These are phyloP conservation scores for Ostrea edulis DNA, from an alignment of 1,140 invertebrate genomes.

Conservation along the genomic window DNA sequence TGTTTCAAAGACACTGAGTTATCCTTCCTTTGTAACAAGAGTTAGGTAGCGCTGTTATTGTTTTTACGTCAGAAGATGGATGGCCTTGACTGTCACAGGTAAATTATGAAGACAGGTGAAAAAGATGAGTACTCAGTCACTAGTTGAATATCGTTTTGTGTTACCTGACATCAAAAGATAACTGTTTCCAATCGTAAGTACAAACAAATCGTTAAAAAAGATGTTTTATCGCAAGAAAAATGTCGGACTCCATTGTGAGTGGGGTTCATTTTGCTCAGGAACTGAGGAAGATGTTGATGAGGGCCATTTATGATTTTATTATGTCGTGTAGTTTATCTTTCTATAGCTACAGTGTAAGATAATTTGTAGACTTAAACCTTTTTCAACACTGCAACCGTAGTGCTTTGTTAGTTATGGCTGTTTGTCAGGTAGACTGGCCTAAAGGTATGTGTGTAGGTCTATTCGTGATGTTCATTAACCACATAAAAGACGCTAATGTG, in stretches of 20 bases:
- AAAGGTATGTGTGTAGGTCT: too few relatives aligned
- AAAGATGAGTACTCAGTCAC: not conserved
- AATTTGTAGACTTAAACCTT: too few relatives aligned
- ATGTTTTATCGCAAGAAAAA: not conserved
- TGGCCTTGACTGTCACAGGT: slow-evolving; percentile 35
- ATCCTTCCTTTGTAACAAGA: not conserved
- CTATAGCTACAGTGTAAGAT: too few relatives aligned
- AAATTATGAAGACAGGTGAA: slow-evolving; percentile 27
- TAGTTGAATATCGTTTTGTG: not conserved
- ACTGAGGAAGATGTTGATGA: not conserved
- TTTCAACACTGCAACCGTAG: too few relatives aligned
- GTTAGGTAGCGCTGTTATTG: slow-evolving; percentile 9
- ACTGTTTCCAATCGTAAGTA: not conserved
- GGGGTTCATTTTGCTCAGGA: not conserved
- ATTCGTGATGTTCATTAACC: too few relatives aligned
- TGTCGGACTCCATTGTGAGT: not conserved
- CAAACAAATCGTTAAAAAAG: not conserved
- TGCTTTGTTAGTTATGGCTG: too few relatives aligned
- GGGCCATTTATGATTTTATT: not conserved
- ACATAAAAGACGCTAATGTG: too few relatives aligned
- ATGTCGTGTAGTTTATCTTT: too few relatives aligned
- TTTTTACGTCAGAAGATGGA: slow-evolving; percentile 22
- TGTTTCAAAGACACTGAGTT: not conserved
- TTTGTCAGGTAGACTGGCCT: too few relatives aligned
- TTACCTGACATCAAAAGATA: slow-evolving; percentile 27